These are phyloP conservation scores for Tenrec ecaudatus DNA, from an alignment of 2,113 vertebrate genomes.

Conservation along the genomic window DNA sequence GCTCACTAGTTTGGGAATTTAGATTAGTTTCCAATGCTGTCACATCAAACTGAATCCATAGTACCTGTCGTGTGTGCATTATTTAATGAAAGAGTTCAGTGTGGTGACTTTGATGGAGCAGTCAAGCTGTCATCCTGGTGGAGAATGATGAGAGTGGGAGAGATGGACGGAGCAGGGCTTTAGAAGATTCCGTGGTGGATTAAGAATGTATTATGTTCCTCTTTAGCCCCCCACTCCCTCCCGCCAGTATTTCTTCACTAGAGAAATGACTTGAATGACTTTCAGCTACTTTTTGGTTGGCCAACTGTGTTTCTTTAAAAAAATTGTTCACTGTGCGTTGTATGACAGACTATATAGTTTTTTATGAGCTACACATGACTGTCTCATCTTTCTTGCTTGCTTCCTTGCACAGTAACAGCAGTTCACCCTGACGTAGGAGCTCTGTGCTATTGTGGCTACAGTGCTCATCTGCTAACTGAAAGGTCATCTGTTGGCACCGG, in stretches of 20 bases:
- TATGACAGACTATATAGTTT: neutral
- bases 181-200: neutral
- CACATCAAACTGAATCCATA: neutral
- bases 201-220: neutral
- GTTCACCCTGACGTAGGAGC: neutral
- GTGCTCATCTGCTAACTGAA: neutral
- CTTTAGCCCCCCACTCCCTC: neutral
- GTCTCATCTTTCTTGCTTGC: neutral
- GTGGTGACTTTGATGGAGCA: neutral
- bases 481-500: neutral
- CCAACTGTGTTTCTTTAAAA: neutral
- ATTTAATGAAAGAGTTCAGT: slow-evolving; percentile 28
- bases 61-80: neutral
- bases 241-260: slow-evolving; percentile 1
- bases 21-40: neutral
- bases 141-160: neutral
- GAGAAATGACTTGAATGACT: slow-evolving; percentile 4
- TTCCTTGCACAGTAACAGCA: neutral
- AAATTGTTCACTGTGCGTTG: neutral
- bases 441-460: neutral
- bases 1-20: neutral
- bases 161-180: neutral
- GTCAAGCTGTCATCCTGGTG: neutral
- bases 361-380: neutral
- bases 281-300: slow-evolving; percentile 42